Conservation (phyloP, 1,140 invertebrate genomes). For the Drosophila mojavensis region DNA sequence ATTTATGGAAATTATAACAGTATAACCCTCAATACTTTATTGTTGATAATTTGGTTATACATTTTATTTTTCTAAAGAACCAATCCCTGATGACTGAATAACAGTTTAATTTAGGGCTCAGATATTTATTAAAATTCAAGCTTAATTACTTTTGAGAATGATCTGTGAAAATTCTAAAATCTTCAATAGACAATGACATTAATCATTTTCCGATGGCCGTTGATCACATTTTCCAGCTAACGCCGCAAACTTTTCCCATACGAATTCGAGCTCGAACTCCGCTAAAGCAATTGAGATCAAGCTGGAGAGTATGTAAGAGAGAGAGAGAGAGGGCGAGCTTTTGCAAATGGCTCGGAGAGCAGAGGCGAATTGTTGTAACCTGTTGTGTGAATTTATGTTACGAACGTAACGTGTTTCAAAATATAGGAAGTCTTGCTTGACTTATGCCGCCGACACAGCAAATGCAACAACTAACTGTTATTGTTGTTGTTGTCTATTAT, state of each 20-base stretch:
- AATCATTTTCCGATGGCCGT: conserved; percentile 11
- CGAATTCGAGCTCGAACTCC: conserved; percentile 3
- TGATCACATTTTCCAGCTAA: conserved; percentile 14
- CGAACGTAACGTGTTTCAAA: conserved; percentile 84
- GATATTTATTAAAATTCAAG: background rate
- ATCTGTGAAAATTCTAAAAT: background rate
- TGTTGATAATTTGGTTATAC: too few species aligned
- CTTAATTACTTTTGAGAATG: background rate
- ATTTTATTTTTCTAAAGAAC: too few species aligned
- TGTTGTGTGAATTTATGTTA: conserved; percentile 84
- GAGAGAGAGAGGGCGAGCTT: conserved; percentile 2
- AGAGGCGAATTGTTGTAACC: conserved; percentile 46
- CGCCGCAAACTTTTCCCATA: conserved; percentile 3
- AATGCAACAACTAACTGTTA: conserved; percentile 25
- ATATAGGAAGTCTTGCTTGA: conserved; percentile 84
- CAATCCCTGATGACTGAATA: background rate
- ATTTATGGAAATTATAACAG: too few species aligned
- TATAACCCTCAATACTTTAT: too few species aligned
- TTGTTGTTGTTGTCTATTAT: conserved; percentile 62
- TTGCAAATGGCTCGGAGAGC: conserved; percentile 18
- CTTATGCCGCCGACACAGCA: conserved; percentile 66
- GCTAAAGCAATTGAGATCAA: background rate
- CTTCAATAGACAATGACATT: conserved; percentile 9
- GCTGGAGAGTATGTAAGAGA: background rate
- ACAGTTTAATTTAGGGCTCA: too few species aligned